Percentiles rank a stretch among this genome's conserved stretches.
phyloP scores from a whole-genome alignment of 1,140 invertebrate genomes.

The Armadillidium nasatum region DNA sequence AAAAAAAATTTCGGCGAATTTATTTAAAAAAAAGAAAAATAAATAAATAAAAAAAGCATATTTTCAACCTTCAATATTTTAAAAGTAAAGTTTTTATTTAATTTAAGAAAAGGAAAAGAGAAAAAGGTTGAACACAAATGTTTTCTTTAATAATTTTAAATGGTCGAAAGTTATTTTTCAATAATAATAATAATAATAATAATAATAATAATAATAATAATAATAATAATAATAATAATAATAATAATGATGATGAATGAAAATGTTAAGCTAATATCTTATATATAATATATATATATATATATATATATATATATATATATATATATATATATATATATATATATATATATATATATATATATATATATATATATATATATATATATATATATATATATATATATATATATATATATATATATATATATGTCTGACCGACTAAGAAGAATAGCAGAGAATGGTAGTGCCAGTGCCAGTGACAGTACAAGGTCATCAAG shows the following conservation, averaged over 20 bases:
- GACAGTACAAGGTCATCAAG: background rate
- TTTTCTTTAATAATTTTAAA: too few species aligned
- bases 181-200: constrained; percentile 20
- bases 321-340: background rate
- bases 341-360: constrained; percentile 32
- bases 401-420: constrained; percentile 27
- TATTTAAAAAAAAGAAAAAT: too few species aligned
- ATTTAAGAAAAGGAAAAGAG: too few species aligned
- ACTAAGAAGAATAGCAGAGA: background rate
- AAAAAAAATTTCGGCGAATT: too few species aligned
- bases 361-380: constrained; percentile 16
- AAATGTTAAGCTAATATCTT: background rate
- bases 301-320: constrained; percentile 4
- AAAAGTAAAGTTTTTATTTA: too few species aligned
- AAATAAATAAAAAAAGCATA: too few species aligned
- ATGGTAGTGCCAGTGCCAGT: background rate
- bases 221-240: constrained; percentile 7
- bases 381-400: constrained; percentile 31
- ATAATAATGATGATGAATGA: background rate
- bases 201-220: constrained; percentile 17
- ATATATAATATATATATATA: constrained; percentile 4
- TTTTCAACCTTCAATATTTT: too few species aligned
- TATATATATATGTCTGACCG: constrained; percentile 4
- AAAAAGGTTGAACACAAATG: too few species aligned
- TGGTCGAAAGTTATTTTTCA: too few species aligned